Evolutionary conservation across 2,797 vertebrate genomes (phyloP).

Genomic region (Linurgus olivaceus): DNA sequence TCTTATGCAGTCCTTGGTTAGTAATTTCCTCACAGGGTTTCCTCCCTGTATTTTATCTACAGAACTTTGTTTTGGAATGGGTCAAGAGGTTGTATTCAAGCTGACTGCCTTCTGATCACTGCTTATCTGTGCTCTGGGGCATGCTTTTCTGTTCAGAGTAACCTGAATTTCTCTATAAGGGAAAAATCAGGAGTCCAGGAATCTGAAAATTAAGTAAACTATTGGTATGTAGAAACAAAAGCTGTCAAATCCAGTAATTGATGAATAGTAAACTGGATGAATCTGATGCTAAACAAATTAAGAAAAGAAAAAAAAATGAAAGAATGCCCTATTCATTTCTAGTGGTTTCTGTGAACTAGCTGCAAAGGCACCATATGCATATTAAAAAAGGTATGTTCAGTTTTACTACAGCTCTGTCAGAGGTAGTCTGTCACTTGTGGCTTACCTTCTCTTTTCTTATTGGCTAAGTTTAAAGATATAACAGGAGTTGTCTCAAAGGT

Average conservation of each 20-base stretch:
- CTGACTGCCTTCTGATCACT: background rate
- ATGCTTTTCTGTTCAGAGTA: background rate
- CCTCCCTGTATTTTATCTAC: background rate
- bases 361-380: background rate
- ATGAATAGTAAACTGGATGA: background rate
- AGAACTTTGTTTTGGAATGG: background rate
- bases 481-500: background rate
- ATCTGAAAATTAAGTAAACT: background rate
- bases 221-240: background rate
- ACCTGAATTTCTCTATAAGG: background rate
- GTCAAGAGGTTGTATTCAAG: background rate
- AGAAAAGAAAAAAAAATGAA: background rate
- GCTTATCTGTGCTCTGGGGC: background rate
- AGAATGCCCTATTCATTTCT: background rate
- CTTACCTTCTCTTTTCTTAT: background rate
- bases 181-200: background rate
- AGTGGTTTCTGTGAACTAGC: background rate
- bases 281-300: background rate
- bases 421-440: background rate
- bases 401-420: background rate
- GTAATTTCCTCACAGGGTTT: background rate
- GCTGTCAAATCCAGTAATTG: background rate
- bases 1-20: background rate
- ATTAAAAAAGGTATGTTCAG: background rate
- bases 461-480: background rate